Evolutionary conservation across 2,797 vertebrate genomes (phyloP).

Genomic region (Falco biarmicus): DNA sequence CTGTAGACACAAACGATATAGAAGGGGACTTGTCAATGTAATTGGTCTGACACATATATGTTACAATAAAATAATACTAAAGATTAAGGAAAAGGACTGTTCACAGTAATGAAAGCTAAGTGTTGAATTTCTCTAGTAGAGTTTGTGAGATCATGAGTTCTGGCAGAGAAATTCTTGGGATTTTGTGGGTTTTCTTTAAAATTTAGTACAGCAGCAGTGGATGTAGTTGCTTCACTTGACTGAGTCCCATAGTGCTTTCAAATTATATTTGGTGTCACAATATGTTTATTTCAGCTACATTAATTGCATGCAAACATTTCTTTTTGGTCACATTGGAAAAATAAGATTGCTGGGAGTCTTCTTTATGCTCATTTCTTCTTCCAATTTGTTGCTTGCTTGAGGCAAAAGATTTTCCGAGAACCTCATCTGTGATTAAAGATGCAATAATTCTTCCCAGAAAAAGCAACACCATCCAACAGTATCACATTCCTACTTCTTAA

Average conservation of each 20-base stretch:
- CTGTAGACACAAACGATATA: not conserved
- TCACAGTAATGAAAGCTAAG: not conserved
- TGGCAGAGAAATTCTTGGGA: not conserved
- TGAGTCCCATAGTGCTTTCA: not conserved
- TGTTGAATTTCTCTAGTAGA: not conserved
- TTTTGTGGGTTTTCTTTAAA: not conserved
- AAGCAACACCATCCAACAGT: constrained; percentile 1
- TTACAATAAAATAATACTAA: not conserved
- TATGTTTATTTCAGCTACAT: not conserved
- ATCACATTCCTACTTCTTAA: constrained; percentile 39
- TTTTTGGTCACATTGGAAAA: constrained; percentile 24
- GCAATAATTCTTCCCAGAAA: constrained; percentile 51
- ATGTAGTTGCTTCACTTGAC: not conserved
- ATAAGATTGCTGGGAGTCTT: not conserved
- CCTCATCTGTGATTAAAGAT: not conserved
- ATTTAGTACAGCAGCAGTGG: not conserved
- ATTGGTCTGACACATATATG: not conserved
- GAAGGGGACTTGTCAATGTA: not conserved
- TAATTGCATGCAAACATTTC: constrained; percentile 25
- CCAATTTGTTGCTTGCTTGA: constrained; percentile 21
- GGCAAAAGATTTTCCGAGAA: constrained; percentile 35
- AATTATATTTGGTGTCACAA: not conserved
- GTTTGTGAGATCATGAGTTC: not conserved
- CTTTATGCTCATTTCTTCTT: not conserved
- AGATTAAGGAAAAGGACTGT: not conserved